Conservation (phyloP, 2,888 invertebrate species). For the Baronia brevicornis region DNA sequence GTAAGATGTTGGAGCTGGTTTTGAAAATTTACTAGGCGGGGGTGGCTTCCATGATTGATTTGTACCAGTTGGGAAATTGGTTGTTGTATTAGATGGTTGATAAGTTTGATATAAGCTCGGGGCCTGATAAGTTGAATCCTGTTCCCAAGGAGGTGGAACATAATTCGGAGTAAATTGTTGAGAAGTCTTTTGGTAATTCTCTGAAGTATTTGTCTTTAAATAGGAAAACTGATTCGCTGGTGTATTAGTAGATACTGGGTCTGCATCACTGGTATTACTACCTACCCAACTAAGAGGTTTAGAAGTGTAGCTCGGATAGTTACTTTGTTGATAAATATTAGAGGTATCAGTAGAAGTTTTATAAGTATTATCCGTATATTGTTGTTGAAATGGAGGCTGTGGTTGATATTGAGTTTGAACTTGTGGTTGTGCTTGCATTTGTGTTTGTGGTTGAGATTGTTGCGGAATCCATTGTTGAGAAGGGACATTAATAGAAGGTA, state of each 20-base stretch:
- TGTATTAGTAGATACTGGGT: constrained; percentile 25
- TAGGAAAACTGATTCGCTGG: constrained; percentile 45
- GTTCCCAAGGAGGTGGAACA: constrained; percentile 70
- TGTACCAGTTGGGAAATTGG: constrained; percentile 29
- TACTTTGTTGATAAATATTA: constrained; percentile 29
- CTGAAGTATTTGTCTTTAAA: constrained; percentile 37
- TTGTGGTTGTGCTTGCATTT: constrained; percentile 16
- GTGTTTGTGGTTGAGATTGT: constrained; percentile 18
- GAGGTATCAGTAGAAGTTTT: constrained; percentile 29
- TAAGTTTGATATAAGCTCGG: constrained; percentile 42
- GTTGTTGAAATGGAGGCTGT: constrained; percentile 28
- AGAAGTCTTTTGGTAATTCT: constrained; percentile 46
- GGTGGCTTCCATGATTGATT: constrained; percentile 47
- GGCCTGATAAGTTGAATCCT: constrained; percentile 50
- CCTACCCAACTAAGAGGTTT: constrained; percentile 47
- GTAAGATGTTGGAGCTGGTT: constrained; percentile 53
- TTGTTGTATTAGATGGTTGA: constrained; percentile 42
- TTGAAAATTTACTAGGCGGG: constrained; percentile 43
- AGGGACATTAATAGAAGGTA: constrained; percentile 31
- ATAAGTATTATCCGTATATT: constrained; percentile 43
- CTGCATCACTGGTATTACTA: constrained; percentile 28
- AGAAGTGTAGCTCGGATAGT: constrained; percentile 43
- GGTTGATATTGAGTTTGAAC: constrained; percentile 25
- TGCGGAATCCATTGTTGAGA: constrained; percentile 29
- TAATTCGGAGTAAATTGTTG: constrained; percentile 57